These are phyloP conservation scores for Eumaeus atala DNA, from an alignment of 1,140 invertebrate genomes.

Conservation along the genomic window DNA sequence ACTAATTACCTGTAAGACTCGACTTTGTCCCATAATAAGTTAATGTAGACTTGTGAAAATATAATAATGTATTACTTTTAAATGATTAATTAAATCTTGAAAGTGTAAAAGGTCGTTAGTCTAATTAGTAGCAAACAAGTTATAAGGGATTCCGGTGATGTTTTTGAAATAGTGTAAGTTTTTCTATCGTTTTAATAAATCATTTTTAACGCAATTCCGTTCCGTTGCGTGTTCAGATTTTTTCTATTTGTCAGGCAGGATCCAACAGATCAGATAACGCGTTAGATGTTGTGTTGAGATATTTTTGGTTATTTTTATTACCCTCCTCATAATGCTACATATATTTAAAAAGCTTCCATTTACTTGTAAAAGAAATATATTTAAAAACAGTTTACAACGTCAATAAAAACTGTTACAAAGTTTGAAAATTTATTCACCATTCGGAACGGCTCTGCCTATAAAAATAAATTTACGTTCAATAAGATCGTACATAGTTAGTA, in stretches of 20 bases:
- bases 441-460: too few species aligned
- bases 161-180: slow-evolving; percentile 24
- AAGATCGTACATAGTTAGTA: too few species aligned
- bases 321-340: slow-evolving; percentile 4
- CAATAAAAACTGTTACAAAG: slow-evolving; percentile 1
- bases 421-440: not conserved
- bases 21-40: not conserved
- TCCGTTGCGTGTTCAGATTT: slow-evolving; percentile 47
- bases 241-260: slow-evolving; percentile 58
- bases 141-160: slow-evolving; percentile 17
- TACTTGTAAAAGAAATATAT: not conserved
- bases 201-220: slow-evolving; percentile 58
- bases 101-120: slow-evolving; percentile 34
- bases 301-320: slow-evolving; percentile 27
- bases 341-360: not conserved
- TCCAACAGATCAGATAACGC: slow-evolving; percentile 51
- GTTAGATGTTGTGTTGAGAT: slow-evolving; percentile 12
- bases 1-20: not conserved
- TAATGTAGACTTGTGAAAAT: not conserved
- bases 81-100: too few species aligned
- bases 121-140: slow-evolving; percentile 62
- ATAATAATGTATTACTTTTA: too few species aligned
- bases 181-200: slow-evolving; percentile 39
- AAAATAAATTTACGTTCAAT: too few species aligned
- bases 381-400: slow-evolving; percentile 11